A percentile compares a stretch with the other conserved stretches of the same genome.
Evolutionary conservation across 2,113 vertebrate genomes (phyloP).

Genomic region (Pollimyrus isidori): DNA sequence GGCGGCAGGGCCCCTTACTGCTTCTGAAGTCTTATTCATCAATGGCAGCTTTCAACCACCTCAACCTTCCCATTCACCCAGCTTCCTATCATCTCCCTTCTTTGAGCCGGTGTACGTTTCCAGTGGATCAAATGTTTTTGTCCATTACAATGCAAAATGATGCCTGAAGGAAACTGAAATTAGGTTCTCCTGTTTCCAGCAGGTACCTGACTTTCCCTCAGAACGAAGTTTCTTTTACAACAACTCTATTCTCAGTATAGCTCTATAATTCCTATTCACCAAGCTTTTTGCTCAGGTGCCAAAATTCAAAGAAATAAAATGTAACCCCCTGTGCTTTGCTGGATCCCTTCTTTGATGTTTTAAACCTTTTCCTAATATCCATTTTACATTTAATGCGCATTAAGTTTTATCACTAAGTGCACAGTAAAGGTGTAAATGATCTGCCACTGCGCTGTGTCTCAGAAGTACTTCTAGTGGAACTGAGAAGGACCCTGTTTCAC

Average conservation of each 20-base stretch:
- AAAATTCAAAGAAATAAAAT: not conserved
- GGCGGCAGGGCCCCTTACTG: not conserved
- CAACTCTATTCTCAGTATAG: not conserved
- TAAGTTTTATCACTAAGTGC: not conserved
- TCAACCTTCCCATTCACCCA: not conserved
- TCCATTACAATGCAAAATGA: not conserved
- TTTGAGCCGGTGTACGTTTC: not conserved
- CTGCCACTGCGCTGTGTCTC: not conserved
- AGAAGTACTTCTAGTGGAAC: not conserved
- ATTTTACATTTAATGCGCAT: not conserved
- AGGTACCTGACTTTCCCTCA: not conserved
- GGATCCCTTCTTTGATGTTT: not conserved
- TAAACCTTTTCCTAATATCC: not conserved
- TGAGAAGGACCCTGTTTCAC: not conserved
- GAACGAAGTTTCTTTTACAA: not conserved
- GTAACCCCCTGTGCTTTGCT: not conserved
- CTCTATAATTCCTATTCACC: not conserved
- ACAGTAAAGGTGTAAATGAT: not conserved
- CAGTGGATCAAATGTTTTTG: not conserved
- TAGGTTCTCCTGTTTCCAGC: not conserved
- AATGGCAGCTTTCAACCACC: not conserved
- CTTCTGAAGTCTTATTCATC: not conserved
- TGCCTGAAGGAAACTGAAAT: not conserved
- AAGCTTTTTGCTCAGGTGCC: not conserved
- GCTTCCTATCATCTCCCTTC: not conserved